Conservation (phyloP, 2,888 invertebrate species). For the Oscheius sp. region DNA sequence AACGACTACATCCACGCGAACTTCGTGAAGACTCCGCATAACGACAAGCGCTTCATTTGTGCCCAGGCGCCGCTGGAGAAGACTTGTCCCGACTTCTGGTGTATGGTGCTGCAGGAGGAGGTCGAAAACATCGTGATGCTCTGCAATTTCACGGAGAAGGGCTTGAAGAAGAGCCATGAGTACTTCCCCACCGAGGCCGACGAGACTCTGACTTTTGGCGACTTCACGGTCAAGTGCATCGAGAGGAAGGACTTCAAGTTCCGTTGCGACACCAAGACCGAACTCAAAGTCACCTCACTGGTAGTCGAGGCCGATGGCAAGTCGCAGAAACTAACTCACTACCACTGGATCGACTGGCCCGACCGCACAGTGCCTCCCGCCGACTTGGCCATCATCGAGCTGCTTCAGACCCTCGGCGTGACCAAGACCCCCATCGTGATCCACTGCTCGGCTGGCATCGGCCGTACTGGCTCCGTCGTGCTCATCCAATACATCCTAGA, state of each 20-base stretch:
- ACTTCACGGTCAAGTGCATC: conserved; percentile 6
- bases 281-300: conserved; percentile 33
- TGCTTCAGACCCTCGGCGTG: conserved; percentile 30
- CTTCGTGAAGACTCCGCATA: conserved; percentile 42
- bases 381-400: conserved; percentile 39
- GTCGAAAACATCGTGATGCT: conserved; percentile 49
- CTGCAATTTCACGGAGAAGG: conserved; percentile 46
- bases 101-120: conserved; percentile 45
- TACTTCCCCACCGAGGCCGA: conserved; percentile 39
- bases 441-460: conserved; percentile 51
- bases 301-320: conserved; percentile 21
- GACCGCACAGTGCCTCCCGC: conserved; percentile 47
- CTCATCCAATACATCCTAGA: conserved; percentile 51
- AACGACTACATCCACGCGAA: conserved; percentile 54
- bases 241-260: conserved; percentile 22
- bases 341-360: conserved; percentile 54
- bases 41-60: conserved; percentile 48
- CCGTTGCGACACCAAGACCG: conserved; percentile 28
- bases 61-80: conserved; percentile 51
- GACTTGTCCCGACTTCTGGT: conserved; percentile 50
- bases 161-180: conserved; percentile 42
- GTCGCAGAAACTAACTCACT: conserved; percentile 35
- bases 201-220: conserved; percentile 32
- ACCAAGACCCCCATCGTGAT: conserved; percentile 43
- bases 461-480: conserved; percentile 48